Conservation (phyloP, 1,140 invertebrate genomes). For the Drosophila ananassae region DNA sequence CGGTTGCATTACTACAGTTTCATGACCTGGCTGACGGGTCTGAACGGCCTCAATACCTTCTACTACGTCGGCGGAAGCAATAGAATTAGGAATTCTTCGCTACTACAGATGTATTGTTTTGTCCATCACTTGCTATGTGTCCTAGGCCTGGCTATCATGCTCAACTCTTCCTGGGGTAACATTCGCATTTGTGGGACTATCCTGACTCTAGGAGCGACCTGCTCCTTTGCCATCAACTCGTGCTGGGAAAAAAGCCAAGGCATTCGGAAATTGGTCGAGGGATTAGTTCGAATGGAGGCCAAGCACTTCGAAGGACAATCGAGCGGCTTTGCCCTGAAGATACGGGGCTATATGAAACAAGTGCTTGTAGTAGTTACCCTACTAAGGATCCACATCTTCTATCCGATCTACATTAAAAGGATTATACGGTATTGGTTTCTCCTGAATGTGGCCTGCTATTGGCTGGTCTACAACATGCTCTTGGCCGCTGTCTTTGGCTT, state of each 20-base stretch:
- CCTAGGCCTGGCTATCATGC: constrained; percentile 14
- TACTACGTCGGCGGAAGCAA: constrained; percentile 1
- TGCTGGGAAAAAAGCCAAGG: constrained; percentile 35
- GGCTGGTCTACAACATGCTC: constrained; percentile 41
- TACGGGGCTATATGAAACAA: constrained; percentile 13
- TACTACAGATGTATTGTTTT: constrained; percentile 17
- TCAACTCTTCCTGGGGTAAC: constrained; percentile 14
- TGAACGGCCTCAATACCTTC: constrained; percentile 40
- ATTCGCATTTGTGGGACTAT: constrained; percentile 18
- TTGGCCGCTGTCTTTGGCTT: constrained; percentile 22
- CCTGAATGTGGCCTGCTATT: constrained; percentile 17
- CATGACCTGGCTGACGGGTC: constrained; percentile 19
- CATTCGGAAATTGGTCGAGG: not conserved
- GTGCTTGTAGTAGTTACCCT: constrained; percentile 23
- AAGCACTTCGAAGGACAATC: not conserved
- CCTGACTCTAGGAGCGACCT: constrained; percentile 15
- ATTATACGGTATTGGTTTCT: not conserved
- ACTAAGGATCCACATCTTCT: constrained; percentile 17
- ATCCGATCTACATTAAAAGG: constrained; percentile 36
- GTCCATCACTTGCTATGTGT: constrained; percentile 32
- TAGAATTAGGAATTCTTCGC: not conserved
- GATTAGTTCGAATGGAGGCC: constrained; percentile 17
- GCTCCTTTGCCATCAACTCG: not conserved
- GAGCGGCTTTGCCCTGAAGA: not conserved
- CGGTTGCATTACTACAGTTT: constrained; percentile 11